Evolutionary conservation across 2,797 vertebrate genomes (phyloP), one percentile per base, ranked within the genome.

Genomic region (Pogoniulus pusillus): DNA sequence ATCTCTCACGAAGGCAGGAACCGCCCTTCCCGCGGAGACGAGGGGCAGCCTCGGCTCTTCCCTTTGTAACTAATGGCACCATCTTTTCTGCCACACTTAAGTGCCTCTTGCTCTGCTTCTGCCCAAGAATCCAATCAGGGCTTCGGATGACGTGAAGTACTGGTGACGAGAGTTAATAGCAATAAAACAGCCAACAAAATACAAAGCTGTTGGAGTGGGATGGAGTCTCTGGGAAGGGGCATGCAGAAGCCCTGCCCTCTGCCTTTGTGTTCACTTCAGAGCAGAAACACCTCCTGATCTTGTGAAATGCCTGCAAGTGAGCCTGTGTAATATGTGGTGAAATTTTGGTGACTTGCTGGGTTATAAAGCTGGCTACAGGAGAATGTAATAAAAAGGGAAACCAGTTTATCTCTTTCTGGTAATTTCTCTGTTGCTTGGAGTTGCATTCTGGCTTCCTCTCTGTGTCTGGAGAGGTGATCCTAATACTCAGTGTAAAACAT

Each of bases 361-460:
- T 89, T 90, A 95, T 96, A 96, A 96, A 96, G 70, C 85, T 96
- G 64, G 63, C 91, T 96, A 96, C 41, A 91, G 68, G 79, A 94
- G 91, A 96, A 86, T 91, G 92, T 95, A 95, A 95, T 94, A 93
- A 94, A 95, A 93, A 91, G 94, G 84, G 89, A 92, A 96, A 96
- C 83, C 73, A 90, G 93, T 95, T 96, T 94, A 94, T 94, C 93
- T 96, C 84, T 93, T 93, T 90, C 73, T 87, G 76, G 92, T 94
- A 96, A 96, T 95, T 91, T 85, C 92, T 93, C 57, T 89, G 30
- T 90, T 84, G 91, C 81, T 83, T 91, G 93, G 93, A 76, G 85
- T 90, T 73, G 90, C 62, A 86, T 96, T 96, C 87, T 72, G 41
- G 39, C 54, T 89, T 91, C 78, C 29, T 90, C 37, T 89, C 59